These are phyloP conservation scores for Aplysina aerophoba DNA, from an alignment of 37 sponge, comb jelly and placozoan genomes.

Conservation along the genomic window DNA sequence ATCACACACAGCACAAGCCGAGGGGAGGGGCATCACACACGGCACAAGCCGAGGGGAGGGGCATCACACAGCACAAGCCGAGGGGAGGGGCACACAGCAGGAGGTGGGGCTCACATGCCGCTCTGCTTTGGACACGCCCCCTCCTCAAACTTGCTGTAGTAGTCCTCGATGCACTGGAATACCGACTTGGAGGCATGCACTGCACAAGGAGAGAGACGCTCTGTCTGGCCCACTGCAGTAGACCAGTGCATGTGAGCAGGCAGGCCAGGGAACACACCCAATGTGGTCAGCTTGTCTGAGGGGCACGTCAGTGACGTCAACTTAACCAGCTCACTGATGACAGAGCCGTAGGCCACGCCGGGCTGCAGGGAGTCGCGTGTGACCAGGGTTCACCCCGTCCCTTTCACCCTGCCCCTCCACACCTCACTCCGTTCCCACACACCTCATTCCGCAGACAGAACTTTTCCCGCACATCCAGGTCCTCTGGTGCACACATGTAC, in stretches of 20 bases:
- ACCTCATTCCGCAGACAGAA: slow-evolving; percentile 72
- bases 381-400: background rate
- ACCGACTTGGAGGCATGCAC: slow-evolving; percentile 58
- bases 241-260: no score
- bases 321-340: slow-evolving; percentile 50
- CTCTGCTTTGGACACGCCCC: slow-evolving; percentile 28
- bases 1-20: background rate
- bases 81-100: background rate
- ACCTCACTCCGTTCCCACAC: background rate
- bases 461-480: slow-evolving; percentile 67
- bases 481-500: slow-evolving; percentile 62
- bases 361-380: slow-evolving; percentile 29
- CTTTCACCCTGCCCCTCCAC: no score
- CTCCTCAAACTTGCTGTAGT: slow-evolving; percentile 40
- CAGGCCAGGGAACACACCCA: slow-evolving; percentile 2
- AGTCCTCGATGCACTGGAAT: slow-evolving; percentile 65
- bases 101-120: background rate
- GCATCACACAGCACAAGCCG: no score
- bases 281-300: slow-evolving; percentile 48
- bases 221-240: no score
- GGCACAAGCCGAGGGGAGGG: background rate
- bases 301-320: slow-evolving; percentile 44
- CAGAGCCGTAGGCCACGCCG: slow-evolving; percentile 52
- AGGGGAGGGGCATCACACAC: no score
- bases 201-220: slow-evolving; percentile 18